A percentile compares a stretch with the other conserved stretches of the same genome.
phyloP scores from a whole-genome alignment of 1,140 invertebrate genomes.

The Kradibia gibbosae region DNA sequence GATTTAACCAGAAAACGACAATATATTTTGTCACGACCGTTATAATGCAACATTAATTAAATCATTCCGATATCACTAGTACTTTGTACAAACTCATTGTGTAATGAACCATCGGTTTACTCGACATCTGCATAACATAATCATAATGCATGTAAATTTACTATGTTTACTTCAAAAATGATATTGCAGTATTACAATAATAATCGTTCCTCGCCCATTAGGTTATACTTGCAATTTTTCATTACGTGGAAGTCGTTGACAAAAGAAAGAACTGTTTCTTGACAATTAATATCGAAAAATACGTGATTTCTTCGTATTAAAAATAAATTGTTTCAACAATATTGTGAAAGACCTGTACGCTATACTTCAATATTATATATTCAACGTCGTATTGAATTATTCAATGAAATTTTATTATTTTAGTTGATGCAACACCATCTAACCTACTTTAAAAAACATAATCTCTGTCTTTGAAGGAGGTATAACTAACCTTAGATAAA shows the following conservation, averaged over 20 bases:
- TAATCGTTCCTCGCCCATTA: neutral
- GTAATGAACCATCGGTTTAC: neutral
- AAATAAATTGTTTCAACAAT: no score
- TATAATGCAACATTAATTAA: conserved; percentile 18
- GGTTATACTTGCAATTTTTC: neutral
- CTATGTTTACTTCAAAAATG: neutral
- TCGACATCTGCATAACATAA: no score
- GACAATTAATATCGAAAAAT: neutral
- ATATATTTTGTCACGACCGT: neutral
- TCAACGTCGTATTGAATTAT: neutral
- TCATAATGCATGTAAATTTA: no score
- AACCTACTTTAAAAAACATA: neutral
- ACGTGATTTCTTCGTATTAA: no score
- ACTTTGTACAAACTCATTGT: neutral
- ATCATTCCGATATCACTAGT: neutral
- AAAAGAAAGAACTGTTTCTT: neutral
- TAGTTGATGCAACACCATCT: neutral
- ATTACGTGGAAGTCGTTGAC: neutral
- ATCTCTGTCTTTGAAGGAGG: no score
- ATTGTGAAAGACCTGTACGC: no score
- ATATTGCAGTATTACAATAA: neutral
- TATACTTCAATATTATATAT: neutral
- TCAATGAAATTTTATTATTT: neutral
- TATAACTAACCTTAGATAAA: no score
- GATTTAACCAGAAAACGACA: neutral